phyloP scores from a whole-genome alignment of 2,113 vertebrate species.

The Isurus oxyrinchus region DNA sequence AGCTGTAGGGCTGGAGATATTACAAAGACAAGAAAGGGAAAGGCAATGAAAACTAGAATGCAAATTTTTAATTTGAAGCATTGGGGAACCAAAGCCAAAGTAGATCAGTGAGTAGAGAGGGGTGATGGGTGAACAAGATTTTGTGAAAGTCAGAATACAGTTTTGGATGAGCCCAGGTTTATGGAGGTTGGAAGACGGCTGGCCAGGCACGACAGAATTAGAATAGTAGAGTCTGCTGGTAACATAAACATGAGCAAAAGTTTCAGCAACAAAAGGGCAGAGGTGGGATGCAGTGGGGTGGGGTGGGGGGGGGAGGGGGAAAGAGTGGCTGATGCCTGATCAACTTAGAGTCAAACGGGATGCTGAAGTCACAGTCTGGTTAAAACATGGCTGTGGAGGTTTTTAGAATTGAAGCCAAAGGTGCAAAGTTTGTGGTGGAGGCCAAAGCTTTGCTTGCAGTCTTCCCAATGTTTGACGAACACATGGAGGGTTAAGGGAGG shows the following conservation, averaged over 20 bases:
- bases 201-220: not conserved
- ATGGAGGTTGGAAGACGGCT: not conserved
- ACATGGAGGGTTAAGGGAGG: too few relatives aligned
- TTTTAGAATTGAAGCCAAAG: not conserved
- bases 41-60: not conserved
- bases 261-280: not conserved
- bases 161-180: not conserved
- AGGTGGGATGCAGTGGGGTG: too few relatives aligned
- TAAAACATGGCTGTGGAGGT: not conserved
- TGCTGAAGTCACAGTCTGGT: not conserved
- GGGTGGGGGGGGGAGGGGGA: too few relatives aligned
- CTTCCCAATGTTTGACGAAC: too few relatives aligned
- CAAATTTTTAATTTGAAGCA: not conserved
- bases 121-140: not conserved
- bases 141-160: not conserved
- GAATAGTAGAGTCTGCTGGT: not conserved
- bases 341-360: not conserved
- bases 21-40: not conserved
- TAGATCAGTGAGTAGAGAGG: not conserved
- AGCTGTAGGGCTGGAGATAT: not conserved
- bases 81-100: not conserved
- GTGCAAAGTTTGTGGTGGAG: not conserved
- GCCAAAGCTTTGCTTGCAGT: too few relatives aligned
- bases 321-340: not conserved
- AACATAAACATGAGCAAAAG: not conserved